Conservation (phyloP, 2,113 vertebrate genomes). For the Acanthochromis polyacanthus region DNA sequence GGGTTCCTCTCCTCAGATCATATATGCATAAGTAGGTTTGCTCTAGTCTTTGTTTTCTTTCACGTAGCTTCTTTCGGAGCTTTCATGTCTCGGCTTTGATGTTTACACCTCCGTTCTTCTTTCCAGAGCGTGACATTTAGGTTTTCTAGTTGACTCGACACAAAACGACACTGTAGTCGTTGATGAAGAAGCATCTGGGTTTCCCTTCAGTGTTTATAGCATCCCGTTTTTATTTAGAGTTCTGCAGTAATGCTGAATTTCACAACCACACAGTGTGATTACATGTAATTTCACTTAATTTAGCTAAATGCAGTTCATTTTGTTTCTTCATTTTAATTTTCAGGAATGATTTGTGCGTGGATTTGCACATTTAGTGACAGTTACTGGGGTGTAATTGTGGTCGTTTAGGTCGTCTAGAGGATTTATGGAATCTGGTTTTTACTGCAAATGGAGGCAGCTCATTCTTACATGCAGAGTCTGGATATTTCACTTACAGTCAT, state of each 20-base stretch:
- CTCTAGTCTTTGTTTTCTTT: slow-evolving; percentile 22
- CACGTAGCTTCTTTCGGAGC: background rate
- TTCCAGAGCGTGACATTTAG: slow-evolving; percentile 14
- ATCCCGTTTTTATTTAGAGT: slow-evolving; percentile 14
- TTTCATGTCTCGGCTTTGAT: slow-evolving; percentile 28
- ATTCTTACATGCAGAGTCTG: too few relatives aligned
- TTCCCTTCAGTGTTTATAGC: background rate
- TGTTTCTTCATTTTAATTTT: too few relatives aligned
- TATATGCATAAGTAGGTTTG: background rate
- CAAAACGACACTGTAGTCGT: background rate
- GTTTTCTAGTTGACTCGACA: slow-evolving; percentile 27
- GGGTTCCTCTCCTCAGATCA: slow-evolving; percentile 7
- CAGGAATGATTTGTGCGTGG: too few relatives aligned
- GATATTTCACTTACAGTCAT: background rate
- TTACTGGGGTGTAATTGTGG: background rate
- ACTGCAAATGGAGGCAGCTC: background rate
- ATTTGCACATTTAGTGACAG: too few relatives aligned
- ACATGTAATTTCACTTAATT: background rate
- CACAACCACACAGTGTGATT: background rate
- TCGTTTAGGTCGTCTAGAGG: background rate
- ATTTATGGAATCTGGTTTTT: too few relatives aligned
- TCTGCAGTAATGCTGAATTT: background rate
- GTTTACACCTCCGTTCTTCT: slow-evolving; percentile 8
- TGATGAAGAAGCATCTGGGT: background rate
- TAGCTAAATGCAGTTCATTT: too few relatives aligned